phyloP scores from a whole-genome alignment of 1,140 invertebrate species.

The Orchesella cincta region DNA sequence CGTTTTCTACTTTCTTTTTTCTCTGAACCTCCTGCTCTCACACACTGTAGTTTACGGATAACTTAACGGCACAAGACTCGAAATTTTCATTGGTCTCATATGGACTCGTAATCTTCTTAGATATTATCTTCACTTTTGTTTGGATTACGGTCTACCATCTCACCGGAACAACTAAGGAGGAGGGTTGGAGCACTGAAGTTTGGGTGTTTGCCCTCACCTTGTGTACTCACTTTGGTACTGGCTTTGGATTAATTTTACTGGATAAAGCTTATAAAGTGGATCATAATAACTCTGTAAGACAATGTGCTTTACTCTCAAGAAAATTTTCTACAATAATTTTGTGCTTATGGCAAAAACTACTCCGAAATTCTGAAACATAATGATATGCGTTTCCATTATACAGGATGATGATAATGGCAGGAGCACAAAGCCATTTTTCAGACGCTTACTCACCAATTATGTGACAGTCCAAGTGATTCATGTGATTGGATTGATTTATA shows the following conservation, averaged over 20 bases:
- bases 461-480: constrained; percentile 22
- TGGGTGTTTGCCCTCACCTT: neutral
- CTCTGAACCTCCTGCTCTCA: constrained; percentile 37
- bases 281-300: neutral
- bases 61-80: neutral
- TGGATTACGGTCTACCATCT: constrained; percentile 9
- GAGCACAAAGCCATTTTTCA: constrained; percentile 5
- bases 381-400: too few species aligned
- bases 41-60: neutral
- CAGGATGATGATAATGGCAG: too few species aligned
- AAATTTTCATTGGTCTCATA: constrained; percentile 15
- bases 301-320: too few species aligned
- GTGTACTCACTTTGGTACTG: neutral
- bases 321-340: too few species aligned
- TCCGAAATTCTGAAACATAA: too few species aligned
- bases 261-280: constrained; percentile 12
- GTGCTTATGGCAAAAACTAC: too few species aligned
- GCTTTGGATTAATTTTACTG: constrained; percentile 9
- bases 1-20: constrained; percentile 37
- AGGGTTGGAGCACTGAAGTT: neutral
- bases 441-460: constrained; percentile 25
- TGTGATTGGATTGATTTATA: constrained; percentile 29
- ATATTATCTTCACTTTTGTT: constrained; percentile 23
- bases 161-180: neutral
- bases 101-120: constrained; percentile 19